phyloP scores from a whole-genome alignment of 2,888 invertebrate genomes.

The Drepana falcataria region DNA sequence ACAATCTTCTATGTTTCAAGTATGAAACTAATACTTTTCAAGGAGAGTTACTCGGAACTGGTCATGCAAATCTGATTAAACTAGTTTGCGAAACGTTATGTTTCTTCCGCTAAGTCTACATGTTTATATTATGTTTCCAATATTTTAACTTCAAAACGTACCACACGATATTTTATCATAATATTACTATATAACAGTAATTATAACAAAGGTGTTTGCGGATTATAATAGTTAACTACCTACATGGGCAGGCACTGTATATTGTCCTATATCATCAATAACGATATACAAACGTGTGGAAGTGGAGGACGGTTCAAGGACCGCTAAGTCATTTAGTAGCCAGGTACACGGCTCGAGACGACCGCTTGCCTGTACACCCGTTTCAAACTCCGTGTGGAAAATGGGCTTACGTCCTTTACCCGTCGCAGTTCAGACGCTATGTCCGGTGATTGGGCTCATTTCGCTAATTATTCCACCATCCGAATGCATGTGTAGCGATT shows the following conservation, averaged over 20 bases:
- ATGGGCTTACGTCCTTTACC: constrained; percentile 39
- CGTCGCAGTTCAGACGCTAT: constrained; percentile 14
- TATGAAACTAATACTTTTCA: constrained; percentile 10
- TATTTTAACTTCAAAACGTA: background rate
- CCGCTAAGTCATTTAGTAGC: constrained; percentile 54
- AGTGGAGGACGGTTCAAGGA: constrained; percentile 46
- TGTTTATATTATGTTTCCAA: constrained; percentile 6
- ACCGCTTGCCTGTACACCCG: constrained; percentile 31
- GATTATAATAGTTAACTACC: background rate
- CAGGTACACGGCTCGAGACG: constrained; percentile 50
- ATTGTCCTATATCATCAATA: constrained; percentile 31
- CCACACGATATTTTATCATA: background rate
- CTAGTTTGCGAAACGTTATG: constrained; percentile 20
- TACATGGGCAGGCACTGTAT: background rate
- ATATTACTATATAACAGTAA: background rate
- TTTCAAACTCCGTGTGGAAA: constrained; percentile 39
- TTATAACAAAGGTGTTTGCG: background rate
- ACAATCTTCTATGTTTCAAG: constrained; percentile 2
- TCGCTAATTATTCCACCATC: constrained; percentile 3
- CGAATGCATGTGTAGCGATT: constrained; percentile 7
- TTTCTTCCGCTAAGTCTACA: constrained; percentile 8
- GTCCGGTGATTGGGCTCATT: constrained; percentile 9
- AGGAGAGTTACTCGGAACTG: constrained; percentile 18
- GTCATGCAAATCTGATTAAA: constrained; percentile 28
- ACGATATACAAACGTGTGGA: constrained; percentile 14